Evolutionary conservation across 2,888 invertebrate genomes (phyloP).

Genomic region (Apamea anceps): DNA sequence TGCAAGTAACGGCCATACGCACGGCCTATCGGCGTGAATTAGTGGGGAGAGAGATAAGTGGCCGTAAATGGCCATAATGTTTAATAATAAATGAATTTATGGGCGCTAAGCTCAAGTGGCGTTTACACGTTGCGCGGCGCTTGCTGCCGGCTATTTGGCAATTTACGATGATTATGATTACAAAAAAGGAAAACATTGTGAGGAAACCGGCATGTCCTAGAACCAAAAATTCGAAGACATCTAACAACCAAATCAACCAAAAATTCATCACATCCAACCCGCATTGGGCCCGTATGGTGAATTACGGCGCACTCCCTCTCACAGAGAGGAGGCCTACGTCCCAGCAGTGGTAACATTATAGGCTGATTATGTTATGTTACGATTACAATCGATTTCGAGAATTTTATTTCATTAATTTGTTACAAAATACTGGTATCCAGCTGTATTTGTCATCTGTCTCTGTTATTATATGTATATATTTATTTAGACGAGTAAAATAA

Average conservation of each 20-base stretch:
- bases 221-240: too few species aligned
- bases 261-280: too few species aligned
- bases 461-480: too few species aligned
- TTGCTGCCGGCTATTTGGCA: constrained; percentile 32
- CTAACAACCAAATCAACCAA: too few species aligned
- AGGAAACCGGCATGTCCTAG: too few species aligned
- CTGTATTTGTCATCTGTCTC: too few species aligned
- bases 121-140: constrained; percentile 22
- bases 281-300: too few species aligned
- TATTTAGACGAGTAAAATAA: too few species aligned
- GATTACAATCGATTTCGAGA: constrained; percentile 25
- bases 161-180: constrained; percentile 18
- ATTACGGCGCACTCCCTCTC: too few species aligned
- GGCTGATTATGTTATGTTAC: too few species aligned
- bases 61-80: constrained; percentile 58
- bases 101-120: constrained; percentile 42
- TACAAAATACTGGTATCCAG: too few species aligned
- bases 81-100: constrained; percentile 64
- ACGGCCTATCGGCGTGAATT: constrained; percentile 61
- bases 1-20: constrained; percentile 71
- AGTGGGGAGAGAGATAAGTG: constrained; percentile 55
- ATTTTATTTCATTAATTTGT: not conserved
- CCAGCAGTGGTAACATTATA: not conserved
- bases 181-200: not conserved
- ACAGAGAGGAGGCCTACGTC: too few species aligned